phyloP scores from a whole-genome alignment of 2,888 invertebrate genomes.

The Auanema freiburgensis region DNA sequence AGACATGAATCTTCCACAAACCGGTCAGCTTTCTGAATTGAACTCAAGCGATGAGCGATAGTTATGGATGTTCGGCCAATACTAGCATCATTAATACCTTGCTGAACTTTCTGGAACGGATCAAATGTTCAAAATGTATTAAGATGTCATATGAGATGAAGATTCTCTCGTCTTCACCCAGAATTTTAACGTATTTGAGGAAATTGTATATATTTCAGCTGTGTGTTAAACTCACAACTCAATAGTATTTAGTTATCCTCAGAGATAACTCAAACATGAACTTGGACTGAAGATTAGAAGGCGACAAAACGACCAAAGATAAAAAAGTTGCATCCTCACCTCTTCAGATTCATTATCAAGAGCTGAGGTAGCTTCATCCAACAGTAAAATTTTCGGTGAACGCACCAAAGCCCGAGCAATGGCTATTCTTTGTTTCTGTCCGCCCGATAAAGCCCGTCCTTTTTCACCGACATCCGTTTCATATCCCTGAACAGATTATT shows the following conservation, averaged over 20 bases:
- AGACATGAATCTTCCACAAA: constrained; percentile 5
- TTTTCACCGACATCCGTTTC: constrained; percentile 29
- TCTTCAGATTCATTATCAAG: constrained; percentile 41
- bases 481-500: constrained; percentile 23
- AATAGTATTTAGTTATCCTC: too few species aligned
- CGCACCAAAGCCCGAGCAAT: constrained; percentile 43
- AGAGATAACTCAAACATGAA: too few species aligned
- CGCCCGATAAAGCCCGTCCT: constrained; percentile 36
- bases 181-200: neutral
- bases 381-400: constrained; percentile 34
- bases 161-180: too few species aligned
- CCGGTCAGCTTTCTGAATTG: constrained; percentile 19
- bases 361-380: constrained; percentile 48
- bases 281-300: too few species aligned
- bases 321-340: neutral
- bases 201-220: neutral
- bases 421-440: constrained; percentile 45
- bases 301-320: too few species aligned
- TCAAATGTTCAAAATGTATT: too few species aligned
- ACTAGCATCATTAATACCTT: constrained; percentile 32
- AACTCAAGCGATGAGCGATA: constrained; percentile 35
- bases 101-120: constrained; percentile 29
- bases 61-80: constrained; percentile 38
- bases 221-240: too few species aligned
- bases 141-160: too few species aligned